phyloP scores from a whole-genome alignment of 92 coral and sea anemone species.

The Bergia puertoricense region DNA sequence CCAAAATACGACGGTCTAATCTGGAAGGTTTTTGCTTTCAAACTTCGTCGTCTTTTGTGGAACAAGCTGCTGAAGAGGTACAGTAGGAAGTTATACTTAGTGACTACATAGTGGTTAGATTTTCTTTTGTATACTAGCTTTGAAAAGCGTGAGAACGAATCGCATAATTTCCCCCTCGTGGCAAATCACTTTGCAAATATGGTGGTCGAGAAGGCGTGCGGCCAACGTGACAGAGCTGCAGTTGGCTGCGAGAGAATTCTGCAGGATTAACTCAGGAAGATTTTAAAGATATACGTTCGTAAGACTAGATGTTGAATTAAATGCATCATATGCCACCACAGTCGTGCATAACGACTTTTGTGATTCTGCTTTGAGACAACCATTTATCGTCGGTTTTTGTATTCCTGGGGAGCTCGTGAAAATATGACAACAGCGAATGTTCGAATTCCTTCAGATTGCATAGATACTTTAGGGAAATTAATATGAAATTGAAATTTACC shows the following conservation, averaged over 20 bases:
- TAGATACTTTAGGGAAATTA: not conserved
- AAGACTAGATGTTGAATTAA: not conserved
- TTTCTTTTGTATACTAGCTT: conserved; percentile 19
- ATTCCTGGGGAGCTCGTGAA: conserved; percentile 57
- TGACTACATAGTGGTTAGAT: conserved; percentile 11
- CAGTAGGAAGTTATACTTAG: not conserved
- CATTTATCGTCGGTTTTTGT: conserved; percentile 87
- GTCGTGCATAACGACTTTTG: conserved; percentile 16
- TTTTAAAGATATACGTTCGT: conserved; percentile 13
- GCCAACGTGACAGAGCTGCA: conserved; percentile 79
- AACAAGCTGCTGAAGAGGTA: conserved; percentile 50
- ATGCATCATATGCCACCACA: not conserved
- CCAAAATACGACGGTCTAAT: conserved; percentile 87
- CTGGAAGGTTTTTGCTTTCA: conserved; percentile 59
- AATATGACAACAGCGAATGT: conserved; percentile 64
- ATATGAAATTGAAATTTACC: conserved; percentile 28
- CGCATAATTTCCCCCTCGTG: conserved; percentile 35
- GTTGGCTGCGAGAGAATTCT: conserved; percentile 30
- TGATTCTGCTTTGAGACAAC: conserved; percentile 47
- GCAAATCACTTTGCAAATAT: conserved; percentile 45
- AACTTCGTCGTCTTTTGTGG: conserved; percentile 70
- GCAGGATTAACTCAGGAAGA: conserved; percentile 6
- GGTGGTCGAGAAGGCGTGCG: conserved; percentile 80
- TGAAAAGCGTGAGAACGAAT: conserved; percentile 26
- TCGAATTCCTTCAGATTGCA: conserved; percentile 86